phyloP scores from a whole-genome alignment of 2,888 invertebrate species.

The Campoplex nolae region DNA sequence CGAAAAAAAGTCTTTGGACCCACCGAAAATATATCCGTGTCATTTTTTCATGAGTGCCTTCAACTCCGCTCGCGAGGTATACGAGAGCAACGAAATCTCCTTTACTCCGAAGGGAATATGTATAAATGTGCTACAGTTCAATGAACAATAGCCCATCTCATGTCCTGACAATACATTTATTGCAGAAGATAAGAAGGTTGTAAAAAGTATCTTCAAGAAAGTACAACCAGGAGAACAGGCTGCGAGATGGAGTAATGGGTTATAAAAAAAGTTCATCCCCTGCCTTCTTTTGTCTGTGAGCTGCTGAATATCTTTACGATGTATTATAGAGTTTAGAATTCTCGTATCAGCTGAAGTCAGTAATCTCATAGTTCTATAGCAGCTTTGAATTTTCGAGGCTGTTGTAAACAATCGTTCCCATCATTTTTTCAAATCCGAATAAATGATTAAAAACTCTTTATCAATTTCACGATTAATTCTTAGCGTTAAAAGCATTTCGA shows the following conservation, averaged over 20 bases:
- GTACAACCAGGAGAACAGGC: not conserved
- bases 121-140: slow-evolving; percentile 73
- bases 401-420: not conserved
- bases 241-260: slow-evolving; percentile 11
- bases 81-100: slow-evolving; percentile 68
- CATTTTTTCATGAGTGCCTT: slow-evolving; percentile 66
- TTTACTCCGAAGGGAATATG: slow-evolving; percentile 69
- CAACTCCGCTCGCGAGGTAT: slow-evolving; percentile 65
- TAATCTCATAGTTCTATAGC: not conserved
- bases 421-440: not conserved
- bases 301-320: not conserved
- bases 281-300: not conserved
- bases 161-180: slow-evolving; percentile 15
- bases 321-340: not conserved
- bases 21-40: slow-evolving; percentile 63
- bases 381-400: not conserved
- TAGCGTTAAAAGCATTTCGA: not conserved
- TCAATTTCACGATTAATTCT: not conserved
- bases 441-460: not conserved
- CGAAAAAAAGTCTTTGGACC: slow-evolving; percentile 55
- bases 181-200: not conserved
- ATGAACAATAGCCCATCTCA: slow-evolving; percentile 67
- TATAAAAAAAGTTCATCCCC: not conserved
- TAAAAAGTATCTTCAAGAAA: not conserved
- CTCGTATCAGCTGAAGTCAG: not conserved